Conservation (phyloP, 2,113 vertebrate genomes). For the Caranx ignobilis region DNA sequence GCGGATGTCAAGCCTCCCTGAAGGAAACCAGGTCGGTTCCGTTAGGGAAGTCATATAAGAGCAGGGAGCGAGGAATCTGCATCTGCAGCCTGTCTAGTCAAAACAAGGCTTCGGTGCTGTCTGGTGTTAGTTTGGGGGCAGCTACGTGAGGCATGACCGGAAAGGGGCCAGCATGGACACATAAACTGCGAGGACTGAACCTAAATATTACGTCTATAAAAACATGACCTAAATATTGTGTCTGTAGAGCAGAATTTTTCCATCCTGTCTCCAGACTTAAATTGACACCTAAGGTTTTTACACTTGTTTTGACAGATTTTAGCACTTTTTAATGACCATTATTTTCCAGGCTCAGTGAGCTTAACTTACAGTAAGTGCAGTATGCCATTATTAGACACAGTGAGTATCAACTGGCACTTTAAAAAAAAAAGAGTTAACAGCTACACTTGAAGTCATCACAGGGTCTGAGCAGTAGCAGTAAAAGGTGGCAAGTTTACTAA, state of each 20-base stretch:
- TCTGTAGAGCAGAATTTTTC: conserved; percentile 66
- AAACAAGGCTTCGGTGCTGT: conserved; percentile 73
- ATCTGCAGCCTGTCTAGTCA: conserved; percentile 74
- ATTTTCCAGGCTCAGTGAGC: conserved; percentile 55
- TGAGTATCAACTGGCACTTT: conserved; percentile 20
- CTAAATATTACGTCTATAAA: conserved; percentile 81
- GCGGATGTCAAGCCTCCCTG: conserved; percentile 71
- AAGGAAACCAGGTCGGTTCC: conserved; percentile 74
- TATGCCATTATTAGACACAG: conserved; percentile 35
- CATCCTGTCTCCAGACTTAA: conserved; percentile 63
- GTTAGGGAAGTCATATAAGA: conserved; percentile 69
- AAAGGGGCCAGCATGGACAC: conserved; percentile 61
- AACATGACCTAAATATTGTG: conserved; percentile 78
- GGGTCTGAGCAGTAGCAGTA: conserved; percentile 12
- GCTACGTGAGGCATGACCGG: conserved; percentile 61
- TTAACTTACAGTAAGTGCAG: conserved; percentile 45
- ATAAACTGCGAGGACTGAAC: conserved; percentile 63
- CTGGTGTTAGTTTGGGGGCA: conserved; percentile 57
- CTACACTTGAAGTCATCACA: conserved; percentile 13
- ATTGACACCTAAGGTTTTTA: conserved; percentile 46
- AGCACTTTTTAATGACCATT: conserved; percentile 54
- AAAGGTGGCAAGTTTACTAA: background rate
- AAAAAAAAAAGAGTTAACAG: conserved; percentile 20
- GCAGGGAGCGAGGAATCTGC: conserved; percentile 52
- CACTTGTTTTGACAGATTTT: conserved; percentile 62